Conservation (phyloP, 2,113 vertebrate species). For the Phylloscopus trochiloides region DNA sequence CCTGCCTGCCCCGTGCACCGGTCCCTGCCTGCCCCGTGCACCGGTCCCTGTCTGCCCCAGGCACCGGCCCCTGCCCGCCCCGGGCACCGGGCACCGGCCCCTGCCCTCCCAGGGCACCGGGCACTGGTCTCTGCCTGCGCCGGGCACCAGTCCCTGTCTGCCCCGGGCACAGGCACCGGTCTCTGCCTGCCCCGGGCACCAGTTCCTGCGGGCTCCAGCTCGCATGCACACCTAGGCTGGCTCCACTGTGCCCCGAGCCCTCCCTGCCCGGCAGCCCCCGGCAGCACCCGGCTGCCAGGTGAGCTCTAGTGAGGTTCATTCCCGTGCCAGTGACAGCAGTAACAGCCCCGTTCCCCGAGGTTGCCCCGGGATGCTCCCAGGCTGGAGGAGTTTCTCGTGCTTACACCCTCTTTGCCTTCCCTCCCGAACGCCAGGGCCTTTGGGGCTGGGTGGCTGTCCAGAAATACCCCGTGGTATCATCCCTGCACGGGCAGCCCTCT, state of each 20-base stretch:
- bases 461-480: fast-evolving
- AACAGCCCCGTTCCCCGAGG: background rate
- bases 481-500: fast-evolving
- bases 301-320: background rate
- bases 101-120: background rate
- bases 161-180: background rate
- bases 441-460: background rate
- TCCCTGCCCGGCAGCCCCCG: background rate
- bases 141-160: background rate
- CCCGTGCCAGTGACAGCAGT: fast-evolving
- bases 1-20: background rate
- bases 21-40: background rate
- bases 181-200: too few relatives aligned
- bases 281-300: background rate
- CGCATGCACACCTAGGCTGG: background rate
- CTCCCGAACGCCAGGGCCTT: fast-evolving
- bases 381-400: background rate
- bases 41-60: too few relatives aligned
- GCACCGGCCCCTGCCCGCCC: background rate
- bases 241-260: background rate
- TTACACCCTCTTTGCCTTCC: fast-evolving
- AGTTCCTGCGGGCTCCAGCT: background rate
- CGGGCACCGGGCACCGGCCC: background rate
- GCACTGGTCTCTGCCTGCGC: background rate
- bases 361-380: fast-evolving